Conservation (phyloP, 1,140 invertebrate species). For the Rhagoletis pomonella region DNA sequence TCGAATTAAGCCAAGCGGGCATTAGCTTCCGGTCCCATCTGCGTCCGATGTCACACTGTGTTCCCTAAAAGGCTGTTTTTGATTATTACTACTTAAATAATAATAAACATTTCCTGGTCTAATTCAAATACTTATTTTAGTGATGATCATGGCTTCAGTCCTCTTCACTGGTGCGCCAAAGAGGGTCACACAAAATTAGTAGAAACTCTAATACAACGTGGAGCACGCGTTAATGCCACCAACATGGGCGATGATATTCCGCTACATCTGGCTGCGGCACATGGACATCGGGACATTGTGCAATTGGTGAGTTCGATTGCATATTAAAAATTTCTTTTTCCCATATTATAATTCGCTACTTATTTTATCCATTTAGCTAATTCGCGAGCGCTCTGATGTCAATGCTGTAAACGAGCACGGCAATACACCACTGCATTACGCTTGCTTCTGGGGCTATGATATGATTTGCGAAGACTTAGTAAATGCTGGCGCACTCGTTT, state of each 20-base stretch:
- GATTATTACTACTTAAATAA: too few species aligned
- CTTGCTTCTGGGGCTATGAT: slow-evolving; percentile 98
- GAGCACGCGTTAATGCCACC: slow-evolving; percentile 96
- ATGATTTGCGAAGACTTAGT: slow-evolving; percentile 96
- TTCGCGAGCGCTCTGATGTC: slow-evolving; percentile 95
- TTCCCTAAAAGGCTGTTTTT: too few species aligned
- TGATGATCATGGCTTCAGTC: slow-evolving; percentile 99
- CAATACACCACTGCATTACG: slow-evolving; percentile 98
- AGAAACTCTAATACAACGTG: slow-evolving; percentile 93
- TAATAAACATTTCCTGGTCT: neutral
- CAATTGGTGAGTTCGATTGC: slow-evolving; percentile 80
- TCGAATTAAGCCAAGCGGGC: too few species aligned
- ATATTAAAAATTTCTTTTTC: neutral
- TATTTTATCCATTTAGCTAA: slow-evolving; percentile 79
- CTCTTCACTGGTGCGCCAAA: slow-evolving; percentile 98
- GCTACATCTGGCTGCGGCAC: slow-evolving; percentile 95
- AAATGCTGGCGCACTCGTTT: slow-evolving; percentile 91
- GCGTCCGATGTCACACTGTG: too few species aligned
- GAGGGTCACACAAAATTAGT: slow-evolving; percentile 96
- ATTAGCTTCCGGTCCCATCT: too few species aligned
- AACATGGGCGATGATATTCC: slow-evolving; percentile 99
- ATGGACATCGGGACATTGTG: slow-evolving; percentile 96
- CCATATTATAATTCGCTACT: neutral
- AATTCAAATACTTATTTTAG: too few species aligned
- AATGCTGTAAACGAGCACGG: slow-evolving; percentile 99